phyloP scores from a whole-genome alignment of 1,140 invertebrate genomes.

The Lasioglossum albipes region DNA sequence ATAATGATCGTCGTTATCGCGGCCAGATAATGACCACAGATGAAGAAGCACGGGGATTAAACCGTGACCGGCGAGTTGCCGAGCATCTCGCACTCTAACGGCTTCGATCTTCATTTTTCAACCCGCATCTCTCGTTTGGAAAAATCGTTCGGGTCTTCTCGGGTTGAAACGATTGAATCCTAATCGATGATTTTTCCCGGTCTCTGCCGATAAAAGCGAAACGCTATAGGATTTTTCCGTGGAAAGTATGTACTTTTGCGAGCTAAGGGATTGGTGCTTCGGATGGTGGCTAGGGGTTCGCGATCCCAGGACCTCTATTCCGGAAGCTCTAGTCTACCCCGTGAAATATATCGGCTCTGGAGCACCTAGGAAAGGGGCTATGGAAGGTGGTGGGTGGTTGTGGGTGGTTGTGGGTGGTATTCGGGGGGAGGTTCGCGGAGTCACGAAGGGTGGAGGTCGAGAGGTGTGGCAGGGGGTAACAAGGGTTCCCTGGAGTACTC shows the following conservation, averaged over 20 bases:
- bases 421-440: conserved; percentile 3
- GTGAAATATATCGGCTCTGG: conserved; percentile 49
- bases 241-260: no score
- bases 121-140: neutral
- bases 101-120: conserved; percentile 12
- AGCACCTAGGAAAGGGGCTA: conserved; percentile 27
- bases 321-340: conserved; percentile 7
- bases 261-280: no score
- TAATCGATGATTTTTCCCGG: no score
- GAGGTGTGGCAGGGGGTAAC: conserved; percentile 29
- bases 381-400: neutral
- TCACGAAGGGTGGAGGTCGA: conserved; percentile 42
- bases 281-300: no score
- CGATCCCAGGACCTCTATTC: neutral
- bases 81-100: conserved; percentile 1
- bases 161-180: no score
- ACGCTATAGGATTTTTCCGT: no score
- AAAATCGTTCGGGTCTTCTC: neutral
- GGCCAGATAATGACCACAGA: conserved; percentile 60
- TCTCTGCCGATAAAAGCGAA: no score
- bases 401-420: neutral
- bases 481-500: conserved; percentile 65
- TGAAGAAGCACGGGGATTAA: neutral
- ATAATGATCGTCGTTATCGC: conserved; percentile 68
- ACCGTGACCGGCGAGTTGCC: conserved; percentile 44